Conservation (phyloP, 2,797 vertebrate genomes). For the Steatocranus sp. region DNA sequence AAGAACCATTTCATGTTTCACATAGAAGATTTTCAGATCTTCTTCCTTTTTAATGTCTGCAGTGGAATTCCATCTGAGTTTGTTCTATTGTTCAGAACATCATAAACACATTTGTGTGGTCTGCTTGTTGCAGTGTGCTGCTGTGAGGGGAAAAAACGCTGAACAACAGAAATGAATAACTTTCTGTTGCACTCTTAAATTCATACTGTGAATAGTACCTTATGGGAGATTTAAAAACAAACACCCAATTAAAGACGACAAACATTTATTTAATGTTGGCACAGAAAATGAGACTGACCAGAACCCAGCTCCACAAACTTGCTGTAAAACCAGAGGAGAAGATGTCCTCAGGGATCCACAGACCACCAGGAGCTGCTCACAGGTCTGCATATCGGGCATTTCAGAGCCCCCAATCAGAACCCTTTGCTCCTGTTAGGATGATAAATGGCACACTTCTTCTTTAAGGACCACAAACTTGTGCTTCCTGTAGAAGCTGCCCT, state of each 20-base stretch:
- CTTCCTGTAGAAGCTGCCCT: not conserved
- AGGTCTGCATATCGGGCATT: not conserved
- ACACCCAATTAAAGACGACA: accelerated
- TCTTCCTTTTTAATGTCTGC: not conserved
- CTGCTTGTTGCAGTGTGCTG: not conserved
- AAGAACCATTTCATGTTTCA: not conserved
- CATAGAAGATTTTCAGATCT: accelerated
- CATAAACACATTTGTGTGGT: not conserved
- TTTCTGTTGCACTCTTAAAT: not conserved
- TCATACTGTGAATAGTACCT: not conserved
- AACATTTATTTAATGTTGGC: not conserved
- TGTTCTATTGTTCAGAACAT: not conserved
- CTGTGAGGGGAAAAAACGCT: not conserved
- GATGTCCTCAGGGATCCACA: not conserved
- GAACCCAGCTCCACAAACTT: not conserved
- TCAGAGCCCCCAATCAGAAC: not conserved
- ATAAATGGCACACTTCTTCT: not conserved
- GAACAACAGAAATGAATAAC: accelerated
- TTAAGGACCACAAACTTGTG: not conserved
- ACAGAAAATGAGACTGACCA: not conserved
- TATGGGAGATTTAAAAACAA: not conserved
- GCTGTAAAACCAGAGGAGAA: not conserved
- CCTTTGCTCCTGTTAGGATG: accelerated
- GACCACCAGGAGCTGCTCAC: not conserved
- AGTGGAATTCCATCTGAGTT: accelerated